Evolutionary conservation across 2,113 vertebrate species (phyloP).

Genomic region (Upupa epops): DNA sequence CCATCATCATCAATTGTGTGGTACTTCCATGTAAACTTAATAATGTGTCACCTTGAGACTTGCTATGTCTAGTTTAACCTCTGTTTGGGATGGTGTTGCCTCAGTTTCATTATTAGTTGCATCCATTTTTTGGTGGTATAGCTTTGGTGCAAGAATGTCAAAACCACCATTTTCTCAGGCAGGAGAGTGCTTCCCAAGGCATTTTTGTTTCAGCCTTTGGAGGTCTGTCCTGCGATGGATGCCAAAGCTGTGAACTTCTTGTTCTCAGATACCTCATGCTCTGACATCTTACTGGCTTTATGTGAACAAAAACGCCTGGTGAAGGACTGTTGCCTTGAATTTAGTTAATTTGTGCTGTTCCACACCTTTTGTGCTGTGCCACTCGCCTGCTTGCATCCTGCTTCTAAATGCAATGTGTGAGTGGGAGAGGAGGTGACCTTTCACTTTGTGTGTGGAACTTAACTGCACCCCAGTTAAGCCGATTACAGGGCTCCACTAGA

Average conservation of each 20-base stretch:
- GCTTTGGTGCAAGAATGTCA: background rate
- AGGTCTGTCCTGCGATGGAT: background rate
- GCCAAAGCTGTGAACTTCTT: background rate
- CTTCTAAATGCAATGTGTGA: background rate
- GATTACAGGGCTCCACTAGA: background rate
- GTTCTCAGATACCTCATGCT: background rate
- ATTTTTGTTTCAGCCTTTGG: background rate
- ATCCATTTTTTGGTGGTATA: background rate
- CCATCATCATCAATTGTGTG: background rate
- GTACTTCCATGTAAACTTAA: background rate
- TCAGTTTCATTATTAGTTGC: background rate
- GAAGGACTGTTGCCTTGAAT: background rate
- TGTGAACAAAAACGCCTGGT: background rate
- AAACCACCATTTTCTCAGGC: background rate
- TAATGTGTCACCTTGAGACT: background rate
- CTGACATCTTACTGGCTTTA: background rate
- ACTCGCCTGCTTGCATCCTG: background rate
- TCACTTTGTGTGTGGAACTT: background rate
- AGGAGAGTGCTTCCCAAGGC: background rate
- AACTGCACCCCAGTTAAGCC: background rate
- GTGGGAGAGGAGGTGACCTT: background rate
- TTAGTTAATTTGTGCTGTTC: background rate
- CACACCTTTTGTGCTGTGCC: background rate
- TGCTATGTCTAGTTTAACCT: background rate
- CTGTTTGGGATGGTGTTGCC: background rate